Base-by-base conservation (phyloP, 1,140 invertebrate genomes). In the Drosophila lacertosa region DNA sequence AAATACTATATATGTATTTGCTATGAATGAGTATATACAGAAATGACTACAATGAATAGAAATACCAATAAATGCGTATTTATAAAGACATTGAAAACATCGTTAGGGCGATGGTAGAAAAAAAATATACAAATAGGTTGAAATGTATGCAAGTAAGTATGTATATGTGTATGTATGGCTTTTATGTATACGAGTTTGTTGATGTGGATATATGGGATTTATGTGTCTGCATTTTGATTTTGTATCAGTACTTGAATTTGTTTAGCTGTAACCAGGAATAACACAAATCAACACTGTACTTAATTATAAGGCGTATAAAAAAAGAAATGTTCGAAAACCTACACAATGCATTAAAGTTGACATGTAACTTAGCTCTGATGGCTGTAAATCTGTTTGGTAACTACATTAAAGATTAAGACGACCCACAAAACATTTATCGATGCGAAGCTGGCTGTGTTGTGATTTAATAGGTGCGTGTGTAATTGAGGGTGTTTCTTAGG, bases 281-380 rank as follows among this genome's bases (percentile, higher is more conserved):
- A 70, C 26, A 29, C 72, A 80, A 80, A 64, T 80, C 63, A 79
- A 79, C 58, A 71, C 63, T 55, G 39, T 55, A 73, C 72, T n/a
- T n/a, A 83, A 82, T 65, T 62, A 42, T 29, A 47, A 40, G 79
- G 79, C 79, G 79, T 82, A 82, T 44, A 78, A 77, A 77, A 73
- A 82, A 83, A 83, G 80, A 82, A 82, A 82, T 82, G 79, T 55
- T 83, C 79, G 76, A 83, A 83, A 84, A 83, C 65, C 26, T 65
- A 63, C 57, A 35, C 20, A 37, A 33, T 57, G 20, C 42, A 53
- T 32, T 32, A 15, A 53, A 42, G 24, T 29, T n/a, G 35, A 15
- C n/a, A n/a, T n/a, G 57, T 59, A 22, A 9, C 35, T 35, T 39
- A 44, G 16, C 10, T n/a, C 42, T 20, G n/a, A n/a, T 6, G 7